Conservation (phyloP, 2,797 vertebrate species). For the Micrastur ruficollis region DNA sequence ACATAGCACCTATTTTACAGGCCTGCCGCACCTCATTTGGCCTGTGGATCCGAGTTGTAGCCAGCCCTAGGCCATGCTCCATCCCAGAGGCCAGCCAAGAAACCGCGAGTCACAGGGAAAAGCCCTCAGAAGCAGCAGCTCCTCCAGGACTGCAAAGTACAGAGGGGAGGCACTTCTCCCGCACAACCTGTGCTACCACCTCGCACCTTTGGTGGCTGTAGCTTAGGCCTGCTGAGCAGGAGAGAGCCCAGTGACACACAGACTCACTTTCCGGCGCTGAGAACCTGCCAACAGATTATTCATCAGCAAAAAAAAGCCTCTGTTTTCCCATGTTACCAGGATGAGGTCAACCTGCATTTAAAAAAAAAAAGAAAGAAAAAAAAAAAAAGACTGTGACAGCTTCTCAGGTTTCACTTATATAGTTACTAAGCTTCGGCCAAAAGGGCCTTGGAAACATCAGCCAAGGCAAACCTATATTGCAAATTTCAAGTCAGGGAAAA, state of each 20-base stretch:
- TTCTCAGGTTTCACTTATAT: not conserved
- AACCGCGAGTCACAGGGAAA: not conserved
- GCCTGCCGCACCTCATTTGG: not conserved
- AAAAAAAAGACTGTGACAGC: not conserved
- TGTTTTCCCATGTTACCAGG: not conserved
- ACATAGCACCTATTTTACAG: not conserved
- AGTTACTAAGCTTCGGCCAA: not conserved
- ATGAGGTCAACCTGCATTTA: not conserved
- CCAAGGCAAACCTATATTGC: not conserved
- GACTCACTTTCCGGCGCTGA: not conserved
- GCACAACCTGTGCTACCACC: not conserved
- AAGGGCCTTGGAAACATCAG: not conserved
- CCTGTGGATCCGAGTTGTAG: not conserved
- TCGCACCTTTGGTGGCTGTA: not conserved
- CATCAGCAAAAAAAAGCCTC: constrained; percentile 22
- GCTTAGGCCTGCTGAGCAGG: not conserved
- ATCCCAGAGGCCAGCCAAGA: not conserved
- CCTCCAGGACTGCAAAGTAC: not conserved
- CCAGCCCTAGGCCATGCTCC: not conserved
- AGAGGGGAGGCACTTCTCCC: not conserved
- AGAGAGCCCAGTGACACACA: not conserved
- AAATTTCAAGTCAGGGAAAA: not conserved
- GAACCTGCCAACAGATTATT: constrained; percentile 48
- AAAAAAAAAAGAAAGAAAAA: not conserved
- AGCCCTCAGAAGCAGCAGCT: not conserved